Evolutionary conservation across 2,888 invertebrate species (phyloP), one percentile per base, ranked within the genome.

Genomic region (Dryobotodes eremita): DNA sequence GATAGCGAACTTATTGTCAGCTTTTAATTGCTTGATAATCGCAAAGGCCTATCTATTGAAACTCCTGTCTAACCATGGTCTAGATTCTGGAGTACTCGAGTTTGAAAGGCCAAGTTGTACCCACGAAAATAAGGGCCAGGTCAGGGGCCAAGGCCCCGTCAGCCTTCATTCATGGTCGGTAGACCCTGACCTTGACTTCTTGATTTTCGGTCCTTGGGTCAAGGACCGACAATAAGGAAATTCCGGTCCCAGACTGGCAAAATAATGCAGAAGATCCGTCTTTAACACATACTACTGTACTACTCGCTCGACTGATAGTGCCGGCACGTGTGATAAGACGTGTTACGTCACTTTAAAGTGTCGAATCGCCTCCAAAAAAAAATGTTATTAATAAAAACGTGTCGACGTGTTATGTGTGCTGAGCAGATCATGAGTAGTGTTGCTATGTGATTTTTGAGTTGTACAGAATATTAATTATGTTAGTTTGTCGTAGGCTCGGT

Each of bases 361-460:
- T 42, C 8, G 36, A 57, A 17, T 11, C n/a, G 55, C n/a, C 68
- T 76, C 11, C 17, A 0, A 48, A 26, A 64, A 10, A 48, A 64
- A 10, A 48, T 26, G 1, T 26, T 36, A 46, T 17, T 48, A 55
- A 13, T 17, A 61, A 69, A 65, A 68, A 61, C 55, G 86, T 86
- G 71, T 55, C 17, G 26, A 64, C 46, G 53, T 70, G 69, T 69
- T 59, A 26, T 48, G 70, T 72, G 66, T 57, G 7, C 26, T 48
- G 69, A n/a, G 26, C 68, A 65, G 59, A 82, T 65, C 86, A 83
- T 46, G 8, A 53, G 7, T 57, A 69, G 15, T 55, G 79, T 83
- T 83, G 72, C 83, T 86, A 83, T 62, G 86, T 68, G 57, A 69
- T 68, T 65, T 53, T 42, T 48, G 23, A 83, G 53, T 17, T n/a